phyloP scores from a whole-genome alignment of 2,797 vertebrate species.

The Onychomys torridus region DNA sequence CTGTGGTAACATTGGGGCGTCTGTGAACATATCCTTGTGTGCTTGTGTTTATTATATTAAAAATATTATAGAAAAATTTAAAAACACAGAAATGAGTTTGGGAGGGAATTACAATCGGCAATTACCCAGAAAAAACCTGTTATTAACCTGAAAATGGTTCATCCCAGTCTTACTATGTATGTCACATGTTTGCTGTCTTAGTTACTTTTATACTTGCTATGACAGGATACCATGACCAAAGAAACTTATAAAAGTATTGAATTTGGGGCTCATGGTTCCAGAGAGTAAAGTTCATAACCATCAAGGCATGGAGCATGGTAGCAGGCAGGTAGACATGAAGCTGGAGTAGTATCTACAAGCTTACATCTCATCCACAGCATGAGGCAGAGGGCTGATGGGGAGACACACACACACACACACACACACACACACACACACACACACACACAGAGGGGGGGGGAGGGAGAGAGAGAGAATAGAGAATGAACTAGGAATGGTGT shows the following conservation, averaged over 20 bases:
- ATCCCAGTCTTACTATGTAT: neutral
- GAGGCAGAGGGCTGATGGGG: neutral
- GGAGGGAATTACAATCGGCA: neutral
- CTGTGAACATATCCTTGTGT: neutral
- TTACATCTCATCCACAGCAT: neutral
- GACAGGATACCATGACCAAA: neutral
- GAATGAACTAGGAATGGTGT: neutral
- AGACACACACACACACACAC: no score
- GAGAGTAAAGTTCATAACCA: neutral
- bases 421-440: no score
- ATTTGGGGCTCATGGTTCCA: neutral
- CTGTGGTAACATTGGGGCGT: neutral
- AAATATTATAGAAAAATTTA: neutral
- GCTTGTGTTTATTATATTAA: neutral
- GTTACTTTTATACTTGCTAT: neutral
- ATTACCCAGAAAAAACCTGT: neutral
- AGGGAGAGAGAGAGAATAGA: neutral
- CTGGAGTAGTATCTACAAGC: neutral
- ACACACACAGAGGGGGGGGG: no score
- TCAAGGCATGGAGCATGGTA: neutral
- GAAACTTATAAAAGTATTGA: neutral
- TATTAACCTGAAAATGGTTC: neutral
- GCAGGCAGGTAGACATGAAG: neutral
- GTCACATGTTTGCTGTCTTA: neutral
- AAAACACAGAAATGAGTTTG: conserved; percentile 24